Evolutionary conservation across 2,113 vertebrate genomes (phyloP).

Genomic region (Alexandromys fortis): DNA sequence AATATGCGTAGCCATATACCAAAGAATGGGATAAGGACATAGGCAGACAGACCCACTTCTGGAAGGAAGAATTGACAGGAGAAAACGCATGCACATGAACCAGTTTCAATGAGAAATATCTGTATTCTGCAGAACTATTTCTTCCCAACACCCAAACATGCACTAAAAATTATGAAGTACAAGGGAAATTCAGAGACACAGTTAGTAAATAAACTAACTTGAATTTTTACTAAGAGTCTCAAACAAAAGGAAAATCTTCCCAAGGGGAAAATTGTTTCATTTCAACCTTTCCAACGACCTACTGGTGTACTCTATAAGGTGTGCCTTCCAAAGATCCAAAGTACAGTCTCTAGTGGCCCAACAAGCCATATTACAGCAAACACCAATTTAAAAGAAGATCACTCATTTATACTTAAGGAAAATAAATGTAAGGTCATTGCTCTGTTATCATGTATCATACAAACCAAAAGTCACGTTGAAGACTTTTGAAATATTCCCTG

Average conservation of each 20-base stretch:
- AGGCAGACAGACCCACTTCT: not conserved
- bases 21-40: not conserved
- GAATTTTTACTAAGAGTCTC: constrained; percentile 23
- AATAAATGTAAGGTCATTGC: not conserved
- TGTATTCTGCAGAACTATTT: not conserved
- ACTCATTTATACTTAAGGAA: not conserved
- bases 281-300: not conserved
- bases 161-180: not conserved
- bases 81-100: not conserved
- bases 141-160: not conserved
- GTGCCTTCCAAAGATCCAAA: not conserved
- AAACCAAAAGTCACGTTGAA: not conserved
- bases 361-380: not conserved
- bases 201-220: not conserved
- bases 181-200: not conserved
- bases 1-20: not conserved
- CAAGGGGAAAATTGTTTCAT: not conserved
- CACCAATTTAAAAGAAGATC: not conserved
- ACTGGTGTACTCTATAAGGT: not conserved
- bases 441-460: constrained; percentile 1
- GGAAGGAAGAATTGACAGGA: not conserved
- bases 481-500: not conserved
- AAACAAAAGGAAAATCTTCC: not conserved
- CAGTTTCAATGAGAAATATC: not conserved
- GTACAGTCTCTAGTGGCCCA: not conserved